Conservation (phyloP, 2,888 invertebrate species). For the Athetis lepigone region DNA sequence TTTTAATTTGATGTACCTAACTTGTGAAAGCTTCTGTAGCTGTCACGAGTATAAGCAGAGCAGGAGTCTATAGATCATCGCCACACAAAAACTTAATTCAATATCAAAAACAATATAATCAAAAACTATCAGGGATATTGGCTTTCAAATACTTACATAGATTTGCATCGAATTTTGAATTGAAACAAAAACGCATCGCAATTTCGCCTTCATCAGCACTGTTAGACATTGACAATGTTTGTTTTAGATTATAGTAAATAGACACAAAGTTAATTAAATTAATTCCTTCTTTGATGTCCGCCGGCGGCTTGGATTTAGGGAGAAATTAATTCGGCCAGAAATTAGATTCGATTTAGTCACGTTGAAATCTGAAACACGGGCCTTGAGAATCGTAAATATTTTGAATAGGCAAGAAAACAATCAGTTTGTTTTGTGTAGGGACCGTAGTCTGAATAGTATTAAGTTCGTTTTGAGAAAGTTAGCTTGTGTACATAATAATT, state of each 20-base stretch:
- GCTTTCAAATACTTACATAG: conserved; percentile 16
- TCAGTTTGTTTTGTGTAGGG: conserved; percentile 44
- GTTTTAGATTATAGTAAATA: conserved; percentile 48
- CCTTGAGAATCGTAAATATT: conserved; percentile 49
- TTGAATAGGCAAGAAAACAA: conserved; percentile 58
- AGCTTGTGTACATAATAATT: not conserved
- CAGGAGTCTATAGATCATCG: too few relatives aligned
- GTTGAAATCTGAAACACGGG: conserved; percentile 56
- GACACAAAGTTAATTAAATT: conserved; percentile 71
- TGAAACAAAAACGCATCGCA: conserved; percentile 23
- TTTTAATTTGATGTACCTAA: too few relatives aligned
- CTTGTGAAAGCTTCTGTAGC: too few relatives aligned
- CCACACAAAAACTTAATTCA: too few relatives aligned
- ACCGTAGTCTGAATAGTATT: conserved; percentile 21
- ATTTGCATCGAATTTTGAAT: conserved; percentile 9
- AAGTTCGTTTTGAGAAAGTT: conserved; percentile 18
- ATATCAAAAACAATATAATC: not conserved
- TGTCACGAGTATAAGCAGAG: too few relatives aligned
- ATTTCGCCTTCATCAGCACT: conserved; percentile 31
- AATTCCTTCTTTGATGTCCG: conserved; percentile 68
- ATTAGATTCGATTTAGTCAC: conserved; percentile 63
- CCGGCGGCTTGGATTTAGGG: conserved; percentile 61
- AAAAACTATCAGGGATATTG: conserved; percentile 15
- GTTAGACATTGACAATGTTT: conserved; percentile 35
- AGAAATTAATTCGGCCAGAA: conserved; percentile 62